Conservation (phyloP, 2,888 invertebrate species). For the Drosophila monieri region DNA sequence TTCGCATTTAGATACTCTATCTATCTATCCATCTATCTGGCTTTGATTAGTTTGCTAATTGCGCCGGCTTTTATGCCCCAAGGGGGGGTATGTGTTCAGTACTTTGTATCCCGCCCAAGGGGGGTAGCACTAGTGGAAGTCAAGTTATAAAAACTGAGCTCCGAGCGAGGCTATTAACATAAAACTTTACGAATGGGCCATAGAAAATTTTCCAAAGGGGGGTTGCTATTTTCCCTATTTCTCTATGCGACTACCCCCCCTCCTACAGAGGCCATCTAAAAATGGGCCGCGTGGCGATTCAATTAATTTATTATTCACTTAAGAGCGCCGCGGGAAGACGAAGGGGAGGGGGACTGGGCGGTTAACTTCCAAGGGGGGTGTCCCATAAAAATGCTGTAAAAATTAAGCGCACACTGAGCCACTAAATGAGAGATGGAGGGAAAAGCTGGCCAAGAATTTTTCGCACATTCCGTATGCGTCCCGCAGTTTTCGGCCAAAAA, state of each 20-base stretch:
- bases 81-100: background rate
- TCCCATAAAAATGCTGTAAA: slow-evolving; percentile 76
- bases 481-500: slow-evolving; percentile 58
- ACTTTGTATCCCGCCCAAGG: background rate
- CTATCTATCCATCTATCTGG: slow-evolving; percentile 18
- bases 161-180: slow-evolving; percentile 62
- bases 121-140: background rate
- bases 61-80: background rate
- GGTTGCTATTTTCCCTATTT: slow-evolving; percentile 10
- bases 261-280: slow-evolving; percentile 9
- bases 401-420: slow-evolving; percentile 63
- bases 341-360: background rate
- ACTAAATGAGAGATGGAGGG: slow-evolving; percentile 6
- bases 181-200: slow-evolving; percentile 54
- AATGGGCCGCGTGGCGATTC: slow-evolving; percentile 72
- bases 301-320: slow-evolving; percentile 79
- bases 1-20: slow-evolving; percentile 69
- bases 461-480: slow-evolving; percentile 64
- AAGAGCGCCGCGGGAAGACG: slow-evolving; percentile 57
- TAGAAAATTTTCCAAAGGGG: slow-evolving; percentile 2
- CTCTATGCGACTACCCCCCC: background rate
- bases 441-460: slow-evolving; percentile 63
- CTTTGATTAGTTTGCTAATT: slow-evolving; percentile 64
- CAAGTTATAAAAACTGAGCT: slow-evolving; percentile 25
- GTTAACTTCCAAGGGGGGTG: background rate